phyloP scores from a whole-genome alignment of 2,797 vertebrate genomes.

The Sebastes oblongus region DNA sequence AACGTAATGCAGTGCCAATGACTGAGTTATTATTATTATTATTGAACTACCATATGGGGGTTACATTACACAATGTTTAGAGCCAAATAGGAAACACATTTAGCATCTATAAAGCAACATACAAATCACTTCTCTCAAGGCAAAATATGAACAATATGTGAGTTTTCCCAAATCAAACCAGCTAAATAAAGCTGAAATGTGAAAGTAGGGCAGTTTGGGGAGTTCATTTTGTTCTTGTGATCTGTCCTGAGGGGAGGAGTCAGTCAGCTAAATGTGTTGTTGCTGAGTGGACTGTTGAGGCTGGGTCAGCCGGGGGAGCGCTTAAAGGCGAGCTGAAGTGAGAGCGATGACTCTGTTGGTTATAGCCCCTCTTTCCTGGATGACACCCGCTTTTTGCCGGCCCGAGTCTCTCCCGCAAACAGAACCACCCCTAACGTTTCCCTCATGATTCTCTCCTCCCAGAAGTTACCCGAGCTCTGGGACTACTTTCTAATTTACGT shows the following conservation, averaged over 20 bases:
- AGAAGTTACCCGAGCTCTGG: constrained; percentile 77
- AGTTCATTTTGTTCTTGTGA: constrained; percentile 43
- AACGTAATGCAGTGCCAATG: neutral
- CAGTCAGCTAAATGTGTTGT: constrained; percentile 68
- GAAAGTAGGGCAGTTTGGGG: neutral
- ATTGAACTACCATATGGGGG: neutral
- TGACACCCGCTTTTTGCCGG: neutral
- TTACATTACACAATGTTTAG: neutral
- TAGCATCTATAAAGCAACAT: neutral
- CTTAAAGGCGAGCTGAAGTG: constrained; percentile 44
- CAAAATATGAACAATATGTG: neutral
- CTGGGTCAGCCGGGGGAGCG: constrained; percentile 19
- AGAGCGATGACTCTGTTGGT: constrained; percentile 13
- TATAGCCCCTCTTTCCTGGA: constrained; percentile 1
- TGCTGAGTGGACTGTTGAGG: constrained; percentile 65
- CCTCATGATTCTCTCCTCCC: constrained; percentile 72
- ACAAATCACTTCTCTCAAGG: too few species aligned
- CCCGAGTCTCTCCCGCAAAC: neutral
- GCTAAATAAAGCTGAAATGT: neutral
- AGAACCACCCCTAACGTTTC: neutral
- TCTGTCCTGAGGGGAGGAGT: constrained; percentile 48
- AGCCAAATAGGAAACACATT: neutral
- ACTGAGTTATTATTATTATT: neutral
- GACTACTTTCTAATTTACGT: constrained; percentile 79
- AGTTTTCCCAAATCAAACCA: neutral